These are phyloP conservation scores for Rotaria macrura DNA, from an alignment of 2,888 invertebrate species.

Conservation along the genomic window DNA sequence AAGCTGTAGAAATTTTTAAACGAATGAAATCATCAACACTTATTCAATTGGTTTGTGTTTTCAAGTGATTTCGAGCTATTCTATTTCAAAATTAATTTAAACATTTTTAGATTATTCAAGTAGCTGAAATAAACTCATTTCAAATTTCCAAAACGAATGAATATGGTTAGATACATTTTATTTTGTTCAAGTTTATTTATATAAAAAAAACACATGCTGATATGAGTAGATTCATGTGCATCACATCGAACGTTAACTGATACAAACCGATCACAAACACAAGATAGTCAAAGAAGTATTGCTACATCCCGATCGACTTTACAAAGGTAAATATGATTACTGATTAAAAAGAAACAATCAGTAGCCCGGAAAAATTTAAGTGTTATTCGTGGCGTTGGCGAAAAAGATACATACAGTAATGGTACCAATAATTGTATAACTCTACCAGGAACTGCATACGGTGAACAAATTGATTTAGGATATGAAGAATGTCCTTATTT, in stretches of 20 bases:
- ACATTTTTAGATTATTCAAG: background rate
- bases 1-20: conserved; percentile 49
- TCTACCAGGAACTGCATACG: background rate
- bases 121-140: conserved; percentile 22
- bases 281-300: background rate
- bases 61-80: background rate
- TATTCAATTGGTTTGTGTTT: conserved; percentile 45
- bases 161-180: background rate
- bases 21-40: conserved; percentile 50
- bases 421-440: conserved; percentile 33
- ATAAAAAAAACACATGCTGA: background rate
- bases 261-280: background rate
- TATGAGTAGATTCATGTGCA: background rate
- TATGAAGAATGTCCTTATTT: conserved; percentile 46
- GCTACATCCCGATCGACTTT: conserved; percentile 23
- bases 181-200: too few relatives aligned
- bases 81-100: background rate
- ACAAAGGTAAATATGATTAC: background rate
- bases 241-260: background rate
- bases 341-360: background rate
- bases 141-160: background rate
- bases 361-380: conserved; percentile 4
- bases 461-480: conserved; percentile 23
- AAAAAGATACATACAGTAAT: conserved; percentile 41
- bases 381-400: conserved; percentile 43